Evolutionary conservation across 2,888 invertebrate species (phyloP), one percentile per base, ranked within the genome.

Genomic region (Arrhopalites spinosus): DNA sequence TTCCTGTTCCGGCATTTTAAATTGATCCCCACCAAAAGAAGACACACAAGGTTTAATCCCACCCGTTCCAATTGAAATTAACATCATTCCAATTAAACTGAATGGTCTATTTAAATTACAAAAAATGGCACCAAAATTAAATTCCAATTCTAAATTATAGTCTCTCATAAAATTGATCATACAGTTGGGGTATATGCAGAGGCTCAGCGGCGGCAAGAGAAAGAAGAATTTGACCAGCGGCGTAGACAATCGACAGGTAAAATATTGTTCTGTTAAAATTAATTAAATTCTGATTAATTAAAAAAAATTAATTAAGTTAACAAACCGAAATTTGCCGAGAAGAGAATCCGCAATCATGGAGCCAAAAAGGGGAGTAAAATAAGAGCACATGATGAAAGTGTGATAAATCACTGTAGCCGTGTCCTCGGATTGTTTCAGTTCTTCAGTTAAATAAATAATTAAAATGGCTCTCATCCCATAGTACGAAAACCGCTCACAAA

Each of bases 401-500:
- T 98, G 98, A 86, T 93, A 98, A 75, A 96, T 88, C 72, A 95
- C 90, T 0, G 94, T 96, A 0, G 96, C 90, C 0, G 89, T 88
- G 81, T 92, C 89, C 83, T 92, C 90, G 23, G 86, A 85, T 86
- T 91, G 95, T 0, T 87, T 86, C 79, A 98, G 87, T 84, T 93
- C 91, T 80, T 92, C 90, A n/a, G 90, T 90, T 72, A 98, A 89
- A 87, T 97, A 98, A 45, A 98, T 86, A 56, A 93, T 91, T 82
- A 98, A 88, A 83, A 98, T 92, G 20, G 98, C 92, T 90, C 94
- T 91, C 92, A 96, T 93, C 85, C 98, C 98, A 91, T 98, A 98
- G 87, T 90, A 98, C 78, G 36, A 36, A 36, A 36, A 36, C 36
- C 36, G 36, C 11, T 36, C 36, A 36, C 36, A 36, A 36, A 36